phyloP scores from a whole-genome alignment of 2,797 vertebrate genomes.

The Cheirogaleus major region DNA sequence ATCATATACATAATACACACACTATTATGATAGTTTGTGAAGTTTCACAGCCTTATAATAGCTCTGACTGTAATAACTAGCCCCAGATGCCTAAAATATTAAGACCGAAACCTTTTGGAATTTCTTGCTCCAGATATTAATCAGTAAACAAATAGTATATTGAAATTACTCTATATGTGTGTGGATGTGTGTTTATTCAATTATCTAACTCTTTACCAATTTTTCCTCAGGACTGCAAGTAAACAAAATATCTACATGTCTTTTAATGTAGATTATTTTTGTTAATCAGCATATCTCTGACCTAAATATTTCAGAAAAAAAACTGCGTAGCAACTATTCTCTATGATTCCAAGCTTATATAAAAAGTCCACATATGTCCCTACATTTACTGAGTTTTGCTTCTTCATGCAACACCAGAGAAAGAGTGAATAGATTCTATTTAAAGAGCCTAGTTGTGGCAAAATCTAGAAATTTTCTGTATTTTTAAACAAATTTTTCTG shows the following conservation, averaged over 20 bases:
- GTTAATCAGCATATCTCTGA: neutral
- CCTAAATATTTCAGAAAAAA: neutral
- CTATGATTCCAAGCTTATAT: neutral
- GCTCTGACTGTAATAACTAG: neutral
- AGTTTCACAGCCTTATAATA: neutral
- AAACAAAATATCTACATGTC: neutral
- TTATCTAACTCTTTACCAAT: neutral
- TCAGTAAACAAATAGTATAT: neutral
- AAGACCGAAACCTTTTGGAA: neutral
- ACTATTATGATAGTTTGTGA: neutral
- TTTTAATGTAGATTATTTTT: slow-evolving; percentile 45
- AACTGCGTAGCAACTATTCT: neutral
- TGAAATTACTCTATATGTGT: neutral
- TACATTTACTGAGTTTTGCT: neutral
- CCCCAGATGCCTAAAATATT: neutral
- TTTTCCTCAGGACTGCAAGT: neutral
- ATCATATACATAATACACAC: neutral
- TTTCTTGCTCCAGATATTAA: neutral
- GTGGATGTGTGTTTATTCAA: neutral
- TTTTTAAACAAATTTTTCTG: neutral
- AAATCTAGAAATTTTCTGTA: neutral
- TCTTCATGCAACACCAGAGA: neutral
- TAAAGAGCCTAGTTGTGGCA: neutral
- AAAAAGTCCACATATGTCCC: neutral
- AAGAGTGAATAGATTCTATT: neutral